phyloP scores from a whole-genome alignment of 1,140 invertebrate species.

The Mizuhopecten yessoensis region DNA sequence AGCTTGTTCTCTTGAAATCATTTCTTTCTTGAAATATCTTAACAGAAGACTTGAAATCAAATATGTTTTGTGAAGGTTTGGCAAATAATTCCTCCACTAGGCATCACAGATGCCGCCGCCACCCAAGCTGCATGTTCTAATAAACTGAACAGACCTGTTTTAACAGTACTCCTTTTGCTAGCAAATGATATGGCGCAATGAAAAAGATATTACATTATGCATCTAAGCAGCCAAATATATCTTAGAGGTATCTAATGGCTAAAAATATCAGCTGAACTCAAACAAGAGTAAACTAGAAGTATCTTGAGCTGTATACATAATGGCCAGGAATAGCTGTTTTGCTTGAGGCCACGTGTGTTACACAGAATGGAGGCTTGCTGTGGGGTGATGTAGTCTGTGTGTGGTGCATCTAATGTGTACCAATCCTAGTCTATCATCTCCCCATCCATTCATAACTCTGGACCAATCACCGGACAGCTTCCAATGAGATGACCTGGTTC shows the following conservation, averaged over 20 bases:
- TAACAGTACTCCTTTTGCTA: no score
- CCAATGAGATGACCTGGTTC: background rate
- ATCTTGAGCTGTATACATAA: background rate
- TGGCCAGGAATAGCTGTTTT: background rate
- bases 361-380: background rate
- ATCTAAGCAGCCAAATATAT: background rate
- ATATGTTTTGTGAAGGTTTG: no score
- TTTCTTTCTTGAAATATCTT: no score
- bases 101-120: no score
- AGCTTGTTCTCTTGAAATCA: no score
- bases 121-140: no score
- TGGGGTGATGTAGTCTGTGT: background rate
- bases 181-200: no score
- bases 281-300: background rate
- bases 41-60: no score
- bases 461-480: background rate
- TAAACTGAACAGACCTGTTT: no score
- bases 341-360: background rate
- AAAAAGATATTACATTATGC: background rate
- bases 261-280: background rate
- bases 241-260: background rate
- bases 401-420: background rate
- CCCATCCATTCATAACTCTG: background rate
- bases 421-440: background rate
- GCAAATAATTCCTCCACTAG: no score